phyloP scores from a whole-genome alignment of 2,113 vertebrate genomes.

The Nothobranchius kuhntae region DNA sequence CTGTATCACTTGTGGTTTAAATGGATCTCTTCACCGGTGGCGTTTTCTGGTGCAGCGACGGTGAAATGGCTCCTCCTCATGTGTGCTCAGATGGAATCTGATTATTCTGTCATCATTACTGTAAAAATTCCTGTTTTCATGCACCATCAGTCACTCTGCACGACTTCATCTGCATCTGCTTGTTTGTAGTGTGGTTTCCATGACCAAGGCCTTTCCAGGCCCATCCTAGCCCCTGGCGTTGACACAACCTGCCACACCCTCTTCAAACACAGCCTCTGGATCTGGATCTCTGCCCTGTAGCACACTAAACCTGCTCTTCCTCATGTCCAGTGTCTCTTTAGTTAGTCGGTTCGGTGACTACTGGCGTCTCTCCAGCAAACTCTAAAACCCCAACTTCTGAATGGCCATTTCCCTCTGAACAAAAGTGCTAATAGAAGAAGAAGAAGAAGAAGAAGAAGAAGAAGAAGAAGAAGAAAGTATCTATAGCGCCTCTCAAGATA shows the following conservation, averaged over 20 bases:
- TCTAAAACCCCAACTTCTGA: too few relatives aligned
- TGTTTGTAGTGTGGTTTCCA: conserved; percentile 41
- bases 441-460: too few relatives aligned
- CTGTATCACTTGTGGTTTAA: neutral
- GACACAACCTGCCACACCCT: conserved; percentile 42
- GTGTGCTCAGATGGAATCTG: neutral
- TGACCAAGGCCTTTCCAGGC: neutral
- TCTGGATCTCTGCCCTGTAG: neutral
- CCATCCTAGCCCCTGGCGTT: conserved; percentile 27
- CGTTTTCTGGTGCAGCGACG: neutral
- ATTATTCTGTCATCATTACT: neutral
- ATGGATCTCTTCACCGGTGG: neutral
- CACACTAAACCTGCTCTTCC: neutral
- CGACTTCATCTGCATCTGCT: conserved; percentile 45
- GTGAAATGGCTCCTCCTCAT: neutral
- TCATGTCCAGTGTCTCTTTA: neutral
- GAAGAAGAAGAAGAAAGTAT: too few relatives aligned
- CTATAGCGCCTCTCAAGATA: too few relatives aligned
- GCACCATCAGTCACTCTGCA: conserved; percentile 19
- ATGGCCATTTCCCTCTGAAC: too few relatives aligned
- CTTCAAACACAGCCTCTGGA: conserved; percentile 4
- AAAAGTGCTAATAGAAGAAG: too few relatives aligned
- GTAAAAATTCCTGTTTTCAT: conserved; percentile 22
- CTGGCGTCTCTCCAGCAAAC: neutral
- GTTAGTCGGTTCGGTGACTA: neutral